Conservation (phyloP, 2,797 vertebrate species). For the Balearica regulorum region DNA sequence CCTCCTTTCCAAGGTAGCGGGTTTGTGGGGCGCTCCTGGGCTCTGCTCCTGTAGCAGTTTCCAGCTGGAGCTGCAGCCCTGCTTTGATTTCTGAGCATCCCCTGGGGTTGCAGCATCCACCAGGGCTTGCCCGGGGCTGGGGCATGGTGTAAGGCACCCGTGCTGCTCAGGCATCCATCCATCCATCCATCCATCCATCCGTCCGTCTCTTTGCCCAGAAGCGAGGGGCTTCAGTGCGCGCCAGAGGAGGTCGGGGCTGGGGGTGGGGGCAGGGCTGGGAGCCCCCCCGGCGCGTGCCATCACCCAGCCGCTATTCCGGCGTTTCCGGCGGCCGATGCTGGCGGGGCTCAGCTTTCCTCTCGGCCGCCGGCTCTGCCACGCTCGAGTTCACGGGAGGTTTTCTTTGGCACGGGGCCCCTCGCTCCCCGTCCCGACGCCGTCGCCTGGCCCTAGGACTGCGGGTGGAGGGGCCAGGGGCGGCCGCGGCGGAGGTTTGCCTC, state of each 20-base stretch:
- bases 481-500: background rate
- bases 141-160: background rate
- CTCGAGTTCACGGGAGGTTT: constrained; percentile 45
- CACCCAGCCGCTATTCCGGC: background rate
- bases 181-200: rapidly evolving
- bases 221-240: rapidly evolving
- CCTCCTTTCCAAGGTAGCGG: background rate
- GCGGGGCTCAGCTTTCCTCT: constrained; percentile 25
- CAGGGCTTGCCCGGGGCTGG: background rate
- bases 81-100: background rate
- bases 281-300: background rate
- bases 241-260: background rate
- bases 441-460: rapidly evolving
- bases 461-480: background rate
- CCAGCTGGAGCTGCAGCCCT: background rate
- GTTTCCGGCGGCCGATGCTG: background rate
- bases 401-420: constrained; percentile 15
- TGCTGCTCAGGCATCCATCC: rapidly evolving
- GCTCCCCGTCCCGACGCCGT: background rate
- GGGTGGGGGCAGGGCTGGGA: background rate
- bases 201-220: background rate
- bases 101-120: background rate
- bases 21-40: background rate
- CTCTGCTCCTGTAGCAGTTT: background rate
- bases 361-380: background rate